Evolutionary conservation across 2,797 vertebrate genomes (phyloP).

Genomic region (Microchirus variegatus): DNA sequence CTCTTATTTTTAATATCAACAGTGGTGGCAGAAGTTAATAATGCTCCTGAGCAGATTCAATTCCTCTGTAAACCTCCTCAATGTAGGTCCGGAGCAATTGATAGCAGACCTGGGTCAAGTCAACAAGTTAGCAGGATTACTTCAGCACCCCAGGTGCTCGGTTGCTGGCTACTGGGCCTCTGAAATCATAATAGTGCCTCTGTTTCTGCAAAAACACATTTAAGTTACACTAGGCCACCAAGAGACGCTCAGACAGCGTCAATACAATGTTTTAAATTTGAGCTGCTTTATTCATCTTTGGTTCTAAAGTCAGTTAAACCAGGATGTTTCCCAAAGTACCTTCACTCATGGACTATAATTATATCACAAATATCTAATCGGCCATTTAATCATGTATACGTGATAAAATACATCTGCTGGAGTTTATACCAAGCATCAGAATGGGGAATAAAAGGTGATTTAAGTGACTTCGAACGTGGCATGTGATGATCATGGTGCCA

Average conservation of each 20-base stretch:
- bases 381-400: too few species aligned
- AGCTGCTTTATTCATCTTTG: too few species aligned
- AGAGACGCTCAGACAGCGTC: background rate
- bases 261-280: background rate
- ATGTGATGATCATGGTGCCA: too few species aligned
- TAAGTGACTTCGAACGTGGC: too few species aligned
- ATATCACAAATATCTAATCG: too few species aligned
- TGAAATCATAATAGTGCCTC: conserved; percentile 6
- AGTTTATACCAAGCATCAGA: too few species aligned
- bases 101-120: conserved; percentile 48
- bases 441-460: too few species aligned
- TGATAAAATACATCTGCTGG: too few species aligned
- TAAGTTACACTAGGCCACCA: background rate
- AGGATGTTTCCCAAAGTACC: too few species aligned
- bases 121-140: conserved; percentile 54
- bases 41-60: conserved; percentile 20
- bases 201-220: conserved; percentile 10
- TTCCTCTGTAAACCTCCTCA: conserved; percentile 51
- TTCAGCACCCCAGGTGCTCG: conserved; percentile 37
- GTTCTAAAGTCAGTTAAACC: too few species aligned
- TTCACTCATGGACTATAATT: too few species aligned
- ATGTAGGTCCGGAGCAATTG: conserved; percentile 28
- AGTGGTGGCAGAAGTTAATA: conserved; percentile 34
- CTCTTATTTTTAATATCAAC: conserved; percentile 15
- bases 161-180: conserved; percentile 30